Evolutionary conservation across 2,113 vertebrate genomes (phyloP), one percentile per base, ranked within the genome.

Genomic region (Oryzias woworae): DNA sequence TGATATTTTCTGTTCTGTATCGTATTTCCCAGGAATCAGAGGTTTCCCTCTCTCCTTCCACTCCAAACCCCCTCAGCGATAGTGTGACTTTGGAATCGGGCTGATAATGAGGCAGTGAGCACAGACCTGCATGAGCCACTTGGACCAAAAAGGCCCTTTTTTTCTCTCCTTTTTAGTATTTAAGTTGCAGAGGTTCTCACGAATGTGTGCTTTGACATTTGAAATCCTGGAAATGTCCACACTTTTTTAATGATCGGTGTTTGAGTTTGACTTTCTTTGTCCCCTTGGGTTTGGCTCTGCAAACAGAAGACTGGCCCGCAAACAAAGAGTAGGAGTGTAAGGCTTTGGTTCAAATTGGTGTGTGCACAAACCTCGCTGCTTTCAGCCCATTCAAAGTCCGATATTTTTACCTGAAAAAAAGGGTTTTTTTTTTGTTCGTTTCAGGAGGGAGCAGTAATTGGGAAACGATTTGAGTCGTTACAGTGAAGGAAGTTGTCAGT

Each of bases 401-500:
- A 5, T 28, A 36, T 36, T 36, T 36, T 36, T 36, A 36, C 36
- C 36, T 36, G 8, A 12, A 10, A 12, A 12, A 10, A 13, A 36
- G 3, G 3, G 7, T 2, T 8, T 36, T 12, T 8, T 36, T 36
- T 10, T 36, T 46, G 20, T 31, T 36, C 7, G 36, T 36, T 80
- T 71, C 31, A 52, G 71, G 76, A 75, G 61, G 60, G 64, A 77
- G 62, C 36, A 18, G 62, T 78, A 71, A 74, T 28, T 65, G 58
- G 59, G 71, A 53, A 58, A 81, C 71, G 81, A 80, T 85, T 86
- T 75, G 71, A 57, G 77, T 75, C 84, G 82, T 82, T 81, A 81
- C 85, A 66, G 17, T 82, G 70, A 72, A 87, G 71, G 75, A 80
- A 70, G 81, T 75, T 71, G 28, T 72, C 80, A 59, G 76, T 81